Evolutionary conservation across 2,888 invertebrate species (phyloP).

Genomic region (Drosophila basisetae): DNA sequence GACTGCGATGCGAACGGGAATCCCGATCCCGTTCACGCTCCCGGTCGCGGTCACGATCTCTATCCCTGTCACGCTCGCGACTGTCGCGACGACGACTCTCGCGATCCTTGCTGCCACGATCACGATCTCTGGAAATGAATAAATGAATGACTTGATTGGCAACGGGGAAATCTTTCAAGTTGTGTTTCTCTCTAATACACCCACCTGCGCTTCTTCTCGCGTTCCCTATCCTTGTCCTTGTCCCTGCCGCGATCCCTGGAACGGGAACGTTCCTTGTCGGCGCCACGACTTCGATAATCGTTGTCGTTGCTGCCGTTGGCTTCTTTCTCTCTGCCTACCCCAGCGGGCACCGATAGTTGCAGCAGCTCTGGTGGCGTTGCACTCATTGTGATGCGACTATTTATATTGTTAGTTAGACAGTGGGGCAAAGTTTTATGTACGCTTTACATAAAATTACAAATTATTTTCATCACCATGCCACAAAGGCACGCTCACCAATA

Average conservation of each 20-base stretch:
- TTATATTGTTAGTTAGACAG: not conserved
- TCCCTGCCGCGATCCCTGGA: constrained; percentile 68
- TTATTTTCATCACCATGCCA: constrained; percentile 14
- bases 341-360: constrained; percentile 27
- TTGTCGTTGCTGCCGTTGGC: constrained; percentile 56
- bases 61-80: constrained; percentile 82
- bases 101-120: constrained; percentile 75
- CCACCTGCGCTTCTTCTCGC: constrained; percentile 75
- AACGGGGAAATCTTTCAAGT: not conserved
- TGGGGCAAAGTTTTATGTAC: constrained; percentile 8
- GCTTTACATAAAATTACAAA: constrained; percentile 31
- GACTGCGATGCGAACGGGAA: constrained; percentile 86
- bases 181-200: not conserved
- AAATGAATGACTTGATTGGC: not conserved
- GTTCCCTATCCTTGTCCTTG: constrained; percentile 65
- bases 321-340: constrained; percentile 48
- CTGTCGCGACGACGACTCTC: constrained; percentile 54
- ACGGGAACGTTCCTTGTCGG: constrained; percentile 71
- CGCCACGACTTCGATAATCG: constrained; percentile 69
- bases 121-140: constrained; percentile 56
- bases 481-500: constrained; percentile 30
- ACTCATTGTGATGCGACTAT: constrained; percentile 61
- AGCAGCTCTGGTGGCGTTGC: constrained; percentile 66
- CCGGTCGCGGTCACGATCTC: constrained; percentile 70
- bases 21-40: constrained; percentile 85